Conservation (phyloP, 2,888 invertebrate genomes). For the Andrena bucephala region DNA sequence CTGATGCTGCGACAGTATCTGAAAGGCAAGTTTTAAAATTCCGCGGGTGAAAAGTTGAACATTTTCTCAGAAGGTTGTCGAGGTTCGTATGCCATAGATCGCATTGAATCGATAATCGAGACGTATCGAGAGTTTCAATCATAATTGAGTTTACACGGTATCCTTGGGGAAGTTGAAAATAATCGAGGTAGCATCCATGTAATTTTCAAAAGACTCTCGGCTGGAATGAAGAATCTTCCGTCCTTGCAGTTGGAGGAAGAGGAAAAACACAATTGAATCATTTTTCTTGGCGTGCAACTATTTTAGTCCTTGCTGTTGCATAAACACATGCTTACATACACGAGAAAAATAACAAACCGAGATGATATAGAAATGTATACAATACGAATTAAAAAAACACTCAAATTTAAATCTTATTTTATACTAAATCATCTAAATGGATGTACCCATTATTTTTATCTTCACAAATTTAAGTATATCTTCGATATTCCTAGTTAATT, state of each 20-base stretch:
- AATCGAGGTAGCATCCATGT: slow-evolving; percentile 52
- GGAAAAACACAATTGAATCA: slow-evolving; percentile 18
- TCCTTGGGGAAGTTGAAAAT: slow-evolving; percentile 50
- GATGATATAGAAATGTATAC: too few relatives aligned
- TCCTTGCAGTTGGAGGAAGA: slow-evolving; percentile 39
- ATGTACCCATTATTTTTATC: too few relatives aligned
- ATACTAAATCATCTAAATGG: too few relatives aligned
- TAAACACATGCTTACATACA: not conserved
- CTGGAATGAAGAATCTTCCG: slow-evolving; percentile 35
- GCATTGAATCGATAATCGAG: slow-evolving; percentile 28
- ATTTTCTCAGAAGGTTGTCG: slow-evolving; percentile 7
- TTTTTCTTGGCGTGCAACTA: slow-evolving; percentile 1
- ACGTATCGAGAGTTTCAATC: slow-evolving; percentile 49
- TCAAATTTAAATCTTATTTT: too few relatives aligned
- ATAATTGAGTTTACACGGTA: slow-evolving; percentile 46
- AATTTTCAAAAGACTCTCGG: slow-evolving; percentile 49
- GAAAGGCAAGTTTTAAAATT: not conserved
- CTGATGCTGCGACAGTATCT: not conserved
- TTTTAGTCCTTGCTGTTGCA: not conserved
- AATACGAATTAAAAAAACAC: not conserved
- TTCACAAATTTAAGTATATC: too few relatives aligned
- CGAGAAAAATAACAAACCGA: too few relatives aligned
- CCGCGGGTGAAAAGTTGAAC: not conserved
- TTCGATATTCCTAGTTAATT: too few relatives aligned
- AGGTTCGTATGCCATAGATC: slow-evolving; percentile 29